Base-by-base conservation (phyloP, 2,888 invertebrate genomes). In the Spilarctia lutea region DNA sequence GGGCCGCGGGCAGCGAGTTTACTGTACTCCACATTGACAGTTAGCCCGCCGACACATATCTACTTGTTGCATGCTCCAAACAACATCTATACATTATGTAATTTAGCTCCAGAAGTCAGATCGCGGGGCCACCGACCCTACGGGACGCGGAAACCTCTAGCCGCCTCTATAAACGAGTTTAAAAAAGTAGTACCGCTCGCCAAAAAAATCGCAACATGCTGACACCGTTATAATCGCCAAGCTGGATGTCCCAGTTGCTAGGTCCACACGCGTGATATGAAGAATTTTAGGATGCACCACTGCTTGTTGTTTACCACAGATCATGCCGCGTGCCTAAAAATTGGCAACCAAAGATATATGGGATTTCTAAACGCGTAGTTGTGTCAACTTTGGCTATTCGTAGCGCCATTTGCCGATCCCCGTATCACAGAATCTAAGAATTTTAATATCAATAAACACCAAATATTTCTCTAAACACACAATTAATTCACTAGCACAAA, bases 201-300 rank as follows among this genome's bases (percentile, higher is more conserved):
- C 96, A 96, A 96, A 96, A 96, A 96, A 96, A 96, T 96, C 95
- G 95, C 96, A 95, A 96, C 96, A 96, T 96, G 96, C 95, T 96
- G 96, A 95, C 96, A 96, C 96, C 96, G 96, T 96, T 96, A 96
- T 94, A 94, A 94, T 95, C 95, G 96, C 96, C 96, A 94, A 94
- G 94, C 94, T 95, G 96, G 96, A 95, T 95, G 96, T 94, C 94
- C 96, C 93, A 95, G 93, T 94, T 96, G 95, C 92, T 93, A 93
- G 92, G 91, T 92, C 92, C 91, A 92, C 89, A 92, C 90, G 93
- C 93, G 91, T 89, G 90, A 88, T 92, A 90, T 91, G 91, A 90
- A 89, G 91, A 92, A 91, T 92, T 92, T 90, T 89, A 90, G 87
- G 92, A 94, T 94, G 93, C 94, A 94, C 93, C 92, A 95, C 89